phyloP scores from a whole-genome alignment of 2,797 vertebrate species.

The Pristis pectinata region DNA sequence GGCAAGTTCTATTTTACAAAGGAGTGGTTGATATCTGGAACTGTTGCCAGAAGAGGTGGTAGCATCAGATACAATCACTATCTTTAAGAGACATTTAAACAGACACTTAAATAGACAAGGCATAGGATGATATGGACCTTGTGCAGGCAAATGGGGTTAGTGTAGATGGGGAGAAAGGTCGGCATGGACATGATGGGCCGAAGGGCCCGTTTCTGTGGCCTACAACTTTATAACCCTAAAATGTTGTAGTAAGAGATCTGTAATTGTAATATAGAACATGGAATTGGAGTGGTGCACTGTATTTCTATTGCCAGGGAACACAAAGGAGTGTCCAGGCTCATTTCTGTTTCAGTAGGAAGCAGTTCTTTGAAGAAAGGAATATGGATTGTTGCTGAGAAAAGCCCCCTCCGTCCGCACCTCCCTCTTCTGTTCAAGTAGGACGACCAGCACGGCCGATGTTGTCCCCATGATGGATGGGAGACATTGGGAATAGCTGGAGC shows the following conservation, averaged over 20 bases:
- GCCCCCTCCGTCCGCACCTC: background rate
- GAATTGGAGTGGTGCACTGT: background rate
- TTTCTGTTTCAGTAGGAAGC: background rate
- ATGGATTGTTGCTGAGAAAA: background rate
- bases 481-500: background rate
- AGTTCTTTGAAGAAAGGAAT: background rate
- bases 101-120: no score
- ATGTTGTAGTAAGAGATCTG: background rate
- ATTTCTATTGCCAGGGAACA: background rate
- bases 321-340: background rate
- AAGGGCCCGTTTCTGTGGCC: no score
- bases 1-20: no score
- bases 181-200: no score
- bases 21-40: no score
- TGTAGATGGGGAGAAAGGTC: no score
- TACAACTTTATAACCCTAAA: no score
- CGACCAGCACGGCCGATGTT: background rate
- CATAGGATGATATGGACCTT: no score
- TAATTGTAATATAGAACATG: background rate
- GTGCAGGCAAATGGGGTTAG: no score
- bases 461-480: background rate
- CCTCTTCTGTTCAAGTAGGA: background rate
- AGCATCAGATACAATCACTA: background rate
- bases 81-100: no score
- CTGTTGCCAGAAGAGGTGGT: no score